Percentiles rank a stretch among this genome's conserved stretches.
phyloP scores from a whole-genome alignment of 37 sponge, comb jelly and placozoan genomes.

The Halisarca cf. caerulea region DNA sequence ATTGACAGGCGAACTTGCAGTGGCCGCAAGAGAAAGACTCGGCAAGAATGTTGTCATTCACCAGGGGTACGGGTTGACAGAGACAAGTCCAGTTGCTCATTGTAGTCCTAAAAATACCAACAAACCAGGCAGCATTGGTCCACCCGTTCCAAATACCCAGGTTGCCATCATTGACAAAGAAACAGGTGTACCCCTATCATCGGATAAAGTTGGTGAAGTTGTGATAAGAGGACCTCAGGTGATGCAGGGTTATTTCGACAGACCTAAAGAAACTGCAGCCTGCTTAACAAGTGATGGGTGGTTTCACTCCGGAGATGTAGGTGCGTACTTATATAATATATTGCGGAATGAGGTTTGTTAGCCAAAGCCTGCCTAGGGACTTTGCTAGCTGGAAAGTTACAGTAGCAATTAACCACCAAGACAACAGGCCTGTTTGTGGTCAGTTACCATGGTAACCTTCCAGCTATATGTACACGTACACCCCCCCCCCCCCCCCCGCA shows the following conservation, averaged over 20 bases:
- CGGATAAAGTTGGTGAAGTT: conserved; percentile 62
- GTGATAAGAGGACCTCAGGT: conserved; percentile 94
- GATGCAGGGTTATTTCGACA: conserved; percentile 87
- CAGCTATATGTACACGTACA: no score
- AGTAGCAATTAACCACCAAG: no score
- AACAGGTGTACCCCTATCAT: conserved; percentile 34
- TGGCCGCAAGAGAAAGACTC: conserved; percentile 39
- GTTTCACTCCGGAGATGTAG: no score
- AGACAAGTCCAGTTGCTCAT: conserved; percentile 77
- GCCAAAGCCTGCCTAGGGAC: no score
- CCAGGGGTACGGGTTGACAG: conserved; percentile 85
- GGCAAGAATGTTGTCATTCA: conserved; percentile 32
- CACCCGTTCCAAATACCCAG: conserved; percentile 40
- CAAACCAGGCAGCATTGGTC: conserved; percentile 64
- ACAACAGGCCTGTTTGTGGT: no score
- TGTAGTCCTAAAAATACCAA: conserved; percentile 13
- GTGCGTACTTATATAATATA: no score
- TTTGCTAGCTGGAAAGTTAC: no score
- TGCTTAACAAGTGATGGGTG: no score
- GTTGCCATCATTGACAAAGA: conserved; percentile 59
- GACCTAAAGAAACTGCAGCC: conserved; percentile 61
- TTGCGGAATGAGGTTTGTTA: no score
- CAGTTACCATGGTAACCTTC: no score
- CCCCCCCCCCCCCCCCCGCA: no score
- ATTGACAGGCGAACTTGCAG: conserved; percentile 62